Conservation (phyloP, 2,113 vertebrate genomes). For the Passer montanus region DNA sequence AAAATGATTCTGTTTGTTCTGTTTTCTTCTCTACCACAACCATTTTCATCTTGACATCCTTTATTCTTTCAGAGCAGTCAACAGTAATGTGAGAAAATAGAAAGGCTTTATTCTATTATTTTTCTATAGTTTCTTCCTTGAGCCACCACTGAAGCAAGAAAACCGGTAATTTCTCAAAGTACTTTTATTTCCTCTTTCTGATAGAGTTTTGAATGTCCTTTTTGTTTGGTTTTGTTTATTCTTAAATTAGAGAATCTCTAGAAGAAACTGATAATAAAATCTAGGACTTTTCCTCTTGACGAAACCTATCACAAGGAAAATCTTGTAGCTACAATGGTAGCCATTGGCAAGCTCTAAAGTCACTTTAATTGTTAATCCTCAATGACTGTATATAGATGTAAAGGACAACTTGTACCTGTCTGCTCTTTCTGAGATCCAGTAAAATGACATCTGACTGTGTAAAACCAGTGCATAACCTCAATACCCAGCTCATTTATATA, state of each 20-base stretch:
- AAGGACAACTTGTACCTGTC: background rate
- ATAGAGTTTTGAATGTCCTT: background rate
- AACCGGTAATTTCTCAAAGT: background rate
- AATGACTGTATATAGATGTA: background rate
- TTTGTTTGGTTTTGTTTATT: background rate
- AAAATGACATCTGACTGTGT: background rate
- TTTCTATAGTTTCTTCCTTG: background rate
- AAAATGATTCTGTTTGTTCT: background rate
- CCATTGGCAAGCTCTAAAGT: background rate
- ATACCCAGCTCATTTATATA: slow-evolving; percentile 1
- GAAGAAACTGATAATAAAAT: background rate
- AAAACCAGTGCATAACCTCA: background rate
- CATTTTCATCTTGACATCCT: background rate
- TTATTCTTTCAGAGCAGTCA: background rate
- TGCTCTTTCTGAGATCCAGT: background rate
- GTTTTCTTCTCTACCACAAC: background rate
- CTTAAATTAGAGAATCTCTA: background rate
- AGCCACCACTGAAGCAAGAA: background rate
- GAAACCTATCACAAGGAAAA: background rate
- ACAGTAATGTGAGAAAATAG: background rate
- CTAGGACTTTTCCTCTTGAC: background rate
- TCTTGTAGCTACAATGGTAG: background rate
- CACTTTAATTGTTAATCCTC: background rate
- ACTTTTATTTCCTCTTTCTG: background rate
- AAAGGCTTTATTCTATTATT: background rate